Conservation (phyloP, 2,888 invertebrate species). For the Horisme vitalbata region DNA sequence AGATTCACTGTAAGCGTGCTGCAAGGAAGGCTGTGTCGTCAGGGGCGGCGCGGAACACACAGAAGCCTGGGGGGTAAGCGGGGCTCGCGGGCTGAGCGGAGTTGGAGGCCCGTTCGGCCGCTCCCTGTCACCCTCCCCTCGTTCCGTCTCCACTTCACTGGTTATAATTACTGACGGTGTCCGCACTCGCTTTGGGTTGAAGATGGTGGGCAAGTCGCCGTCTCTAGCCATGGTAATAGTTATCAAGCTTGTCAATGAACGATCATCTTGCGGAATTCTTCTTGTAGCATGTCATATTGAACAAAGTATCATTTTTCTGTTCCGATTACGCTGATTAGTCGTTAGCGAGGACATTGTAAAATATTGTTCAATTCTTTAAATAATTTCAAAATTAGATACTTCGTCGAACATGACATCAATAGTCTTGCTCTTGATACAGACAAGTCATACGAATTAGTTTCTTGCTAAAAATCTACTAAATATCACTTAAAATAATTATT, state of each 20-base stretch:
- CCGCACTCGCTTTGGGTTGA: conserved; percentile 88
- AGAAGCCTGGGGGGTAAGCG: conserved; percentile 73
- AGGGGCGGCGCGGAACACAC: conserved; percentile 76
- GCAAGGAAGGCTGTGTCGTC: conserved; percentile 74
- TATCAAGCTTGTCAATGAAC: conserved; percentile 9
- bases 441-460: too few species aligned
- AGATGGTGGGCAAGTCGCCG: conserved; percentile 91
- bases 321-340: too few species aligned
- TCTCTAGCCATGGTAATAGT: conserved; percentile 84
- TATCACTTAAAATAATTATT: too few species aligned
- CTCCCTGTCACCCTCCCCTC: conserved; percentile 61
- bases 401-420: too few species aligned
- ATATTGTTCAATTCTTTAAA: too few species aligned
- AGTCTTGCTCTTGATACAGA: too few species aligned
- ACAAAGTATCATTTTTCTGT: too few species aligned
- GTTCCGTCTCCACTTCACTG: conserved; percentile 77
- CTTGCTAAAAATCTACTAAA: too few species aligned
- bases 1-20: conserved; percentile 76
- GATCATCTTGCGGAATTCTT: too few species aligned
- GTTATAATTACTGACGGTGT: conserved; percentile 88
- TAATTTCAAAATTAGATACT: too few species aligned
- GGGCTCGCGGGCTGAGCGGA: conserved; percentile 70
- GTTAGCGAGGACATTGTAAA: too few species aligned
- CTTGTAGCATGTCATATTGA: too few species aligned
- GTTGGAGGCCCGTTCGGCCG: conserved; percentile 76